Conservation (phyloP, 2,797 vertebrate genomes). For the Sebastes miniatus region DNA sequence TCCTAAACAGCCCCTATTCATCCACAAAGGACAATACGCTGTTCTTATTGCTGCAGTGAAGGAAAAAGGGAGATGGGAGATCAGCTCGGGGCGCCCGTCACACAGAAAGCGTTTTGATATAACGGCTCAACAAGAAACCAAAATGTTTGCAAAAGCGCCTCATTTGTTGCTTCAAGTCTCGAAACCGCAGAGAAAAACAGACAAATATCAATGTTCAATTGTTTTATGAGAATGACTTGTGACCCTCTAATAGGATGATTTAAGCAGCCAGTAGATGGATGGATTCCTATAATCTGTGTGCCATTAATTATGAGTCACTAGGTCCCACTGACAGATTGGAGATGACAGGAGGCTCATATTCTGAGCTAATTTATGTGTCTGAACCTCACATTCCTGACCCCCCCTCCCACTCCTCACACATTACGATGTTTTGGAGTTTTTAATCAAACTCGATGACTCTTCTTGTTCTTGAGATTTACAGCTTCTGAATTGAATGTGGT, state of each 20-base stretch:
- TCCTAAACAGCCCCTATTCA: slow-evolving; percentile 82
- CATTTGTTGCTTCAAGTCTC: slow-evolving; percentile 16
- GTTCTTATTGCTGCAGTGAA: slow-evolving; percentile 66
- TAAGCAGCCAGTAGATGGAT: slow-evolving; percentile 49
- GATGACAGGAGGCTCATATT: slow-evolving; percentile 68
- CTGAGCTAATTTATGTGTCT: slow-evolving; percentile 69
- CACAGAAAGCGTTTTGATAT: slow-evolving; percentile 59
- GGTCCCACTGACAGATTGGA: slow-evolving; percentile 58
- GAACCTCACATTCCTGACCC: slow-evolving; percentile 65
- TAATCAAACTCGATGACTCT: slow-evolving; percentile 19
- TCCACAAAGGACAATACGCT: slow-evolving; percentile 78
- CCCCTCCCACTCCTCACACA: slow-evolving; percentile 30
- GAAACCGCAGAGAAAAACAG: slow-evolving; percentile 40
- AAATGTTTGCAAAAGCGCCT: slow-evolving; percentile 49
- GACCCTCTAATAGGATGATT: slow-evolving; percentile 50
- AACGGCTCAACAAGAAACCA: slow-evolving; percentile 23
- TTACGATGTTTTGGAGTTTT: slow-evolving; percentile 51
- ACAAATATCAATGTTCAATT: not conserved
- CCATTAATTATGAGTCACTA: slow-evolving; percentile 71
- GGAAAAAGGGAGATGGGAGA: slow-evolving; percentile 57
- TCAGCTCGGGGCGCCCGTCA: slow-evolving; percentile 24
- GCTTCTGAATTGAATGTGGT: slow-evolving; percentile 1
- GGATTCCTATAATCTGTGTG: slow-evolving; percentile 65
- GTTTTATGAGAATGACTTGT: slow-evolving; percentile 16
- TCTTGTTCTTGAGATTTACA: slow-evolving; percentile 48